A percentile compares a stretch with the other conserved stretches of the same genome.
Conservation (phyloP, 2,888 invertebrate species). For the Creontiades dilutus region DNA sequence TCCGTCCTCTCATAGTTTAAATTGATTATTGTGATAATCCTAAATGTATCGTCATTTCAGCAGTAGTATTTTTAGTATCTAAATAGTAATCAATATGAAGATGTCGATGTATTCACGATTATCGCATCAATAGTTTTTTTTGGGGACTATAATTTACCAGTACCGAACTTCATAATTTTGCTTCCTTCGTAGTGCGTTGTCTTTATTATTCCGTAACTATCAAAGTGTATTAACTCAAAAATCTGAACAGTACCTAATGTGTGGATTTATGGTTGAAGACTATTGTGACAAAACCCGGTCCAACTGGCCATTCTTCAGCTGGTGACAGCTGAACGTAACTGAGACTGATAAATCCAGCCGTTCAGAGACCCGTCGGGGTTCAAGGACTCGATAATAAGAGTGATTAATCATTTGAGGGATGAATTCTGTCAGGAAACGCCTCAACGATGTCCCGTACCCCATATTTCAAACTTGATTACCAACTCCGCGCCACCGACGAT, state of each 20-base stretch:
- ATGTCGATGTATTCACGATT: too few species aligned
- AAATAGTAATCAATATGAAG: too few species aligned
- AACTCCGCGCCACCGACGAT: too few species aligned
- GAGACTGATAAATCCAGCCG: neutral
- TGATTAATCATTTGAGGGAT: neutral
- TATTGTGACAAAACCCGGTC: too few species aligned
- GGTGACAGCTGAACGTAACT: neutral
- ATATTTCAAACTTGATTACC: neutral
- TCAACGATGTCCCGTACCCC: neutral
- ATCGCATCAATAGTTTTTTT: too few species aligned
- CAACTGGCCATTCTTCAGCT: neutral
- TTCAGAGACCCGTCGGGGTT: neutral
- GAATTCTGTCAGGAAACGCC: neutral
- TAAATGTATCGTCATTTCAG: too few species aligned
- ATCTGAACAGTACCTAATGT: neutral
- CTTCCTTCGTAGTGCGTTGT: neutral
- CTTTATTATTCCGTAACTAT: neutral
- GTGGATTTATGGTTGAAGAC: too few species aligned
- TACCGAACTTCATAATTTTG: neutral
- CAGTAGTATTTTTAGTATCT: too few species aligned
- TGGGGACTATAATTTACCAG: too few species aligned
- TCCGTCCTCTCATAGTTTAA: too few species aligned
- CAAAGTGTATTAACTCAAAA: neutral
- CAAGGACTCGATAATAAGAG: neutral
- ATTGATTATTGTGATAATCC: too few species aligned